Evolutionary conservation across 1,140 invertebrate species (phyloP), one percentile per base, ranked within the genome.

Genomic region (Drosophila virilis): DNA sequence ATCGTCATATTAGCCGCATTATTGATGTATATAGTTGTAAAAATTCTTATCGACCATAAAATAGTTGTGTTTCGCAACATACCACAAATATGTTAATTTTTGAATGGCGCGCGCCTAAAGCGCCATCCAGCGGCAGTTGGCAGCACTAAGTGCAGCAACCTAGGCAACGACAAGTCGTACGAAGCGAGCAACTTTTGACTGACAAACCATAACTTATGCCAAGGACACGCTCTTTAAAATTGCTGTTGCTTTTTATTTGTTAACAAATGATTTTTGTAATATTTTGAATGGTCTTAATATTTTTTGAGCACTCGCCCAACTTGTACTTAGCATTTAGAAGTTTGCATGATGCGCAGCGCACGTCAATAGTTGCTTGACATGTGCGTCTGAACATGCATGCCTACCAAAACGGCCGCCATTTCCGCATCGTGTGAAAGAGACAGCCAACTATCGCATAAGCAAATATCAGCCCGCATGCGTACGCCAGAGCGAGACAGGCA

Each of bases 391-490:
- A 42, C 82, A 76, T 86, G 38, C 35, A 43, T 38, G 35, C 13
- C n/a, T 46, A 17, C 65, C 54, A 9, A 33, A 45, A 40, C 22
- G 54, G 73, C 79, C 83, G 83, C 83, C 83, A 86, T 86, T 86
- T 86, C 72, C 82, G 78, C 67, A 61, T 68, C 45, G 75, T 35
- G 62, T 12, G 52, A 85, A 40, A 13, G 55, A 66, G 74, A 72
- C 7, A 32, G 12, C 54, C 28, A 17, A 17, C 37, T 40, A 40
- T 32, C 48, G 37, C 50, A 57, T 70, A 59, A 38, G 55, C 74
- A 74, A 42, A 50, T 32, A 57, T 15, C 17, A n/a, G 12, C 4
- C 42, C 51, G 13, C 43, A 46, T 52, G 67, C 62, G 37, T 73
- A 51, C 43, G 72, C 28, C 12, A 46, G 55, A 85, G 48, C 12